phyloP scores from a whole-genome alignment of 2,797 vertebrate species.

The Melanotaenia trifasciata region DNA sequence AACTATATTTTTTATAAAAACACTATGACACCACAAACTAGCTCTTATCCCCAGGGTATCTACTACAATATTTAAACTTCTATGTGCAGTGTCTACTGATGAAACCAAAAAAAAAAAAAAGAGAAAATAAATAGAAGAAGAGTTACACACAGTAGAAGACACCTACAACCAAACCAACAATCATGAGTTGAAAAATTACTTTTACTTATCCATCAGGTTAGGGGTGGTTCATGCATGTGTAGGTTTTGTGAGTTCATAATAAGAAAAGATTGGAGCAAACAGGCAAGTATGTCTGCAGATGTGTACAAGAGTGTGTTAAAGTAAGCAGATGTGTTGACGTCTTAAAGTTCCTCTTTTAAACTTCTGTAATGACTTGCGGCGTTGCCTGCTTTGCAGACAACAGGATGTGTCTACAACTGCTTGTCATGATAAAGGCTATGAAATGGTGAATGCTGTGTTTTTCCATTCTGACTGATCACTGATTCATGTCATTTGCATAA shows the following conservation, averaged over 20 bases:
- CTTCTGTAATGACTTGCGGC: too few species aligned
- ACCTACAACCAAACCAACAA: too few species aligned
- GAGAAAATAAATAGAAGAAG: neutral
- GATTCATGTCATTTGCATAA: too few species aligned
- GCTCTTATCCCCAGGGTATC: neutral
- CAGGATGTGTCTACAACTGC: too few species aligned
- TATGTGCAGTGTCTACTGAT: neutral
- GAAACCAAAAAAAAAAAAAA: too few species aligned
- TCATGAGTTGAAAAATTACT: neutral
- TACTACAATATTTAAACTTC: neutral
- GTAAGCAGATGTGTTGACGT: too few species aligned
- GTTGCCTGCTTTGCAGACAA: too few species aligned
- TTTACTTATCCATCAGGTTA: neutral
- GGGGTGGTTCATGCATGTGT: neutral
- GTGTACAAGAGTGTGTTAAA: neutral
- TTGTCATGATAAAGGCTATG: too few species aligned
- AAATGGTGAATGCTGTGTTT: too few species aligned
- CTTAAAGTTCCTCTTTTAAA: too few species aligned
- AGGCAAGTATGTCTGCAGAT: neutral
- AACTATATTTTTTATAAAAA: neutral
- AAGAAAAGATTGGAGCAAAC: slow-evolving; percentile 6
- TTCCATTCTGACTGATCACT: too few species aligned
- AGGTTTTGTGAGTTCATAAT: slow-evolving; percentile 4
- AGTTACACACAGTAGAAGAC: neutral
- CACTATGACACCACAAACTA: neutral